These are phyloP conservation scores for Chrysomela aeneicollis DNA, from an alignment of 2,888 invertebrate species.

Conservation along the genomic window DNA sequence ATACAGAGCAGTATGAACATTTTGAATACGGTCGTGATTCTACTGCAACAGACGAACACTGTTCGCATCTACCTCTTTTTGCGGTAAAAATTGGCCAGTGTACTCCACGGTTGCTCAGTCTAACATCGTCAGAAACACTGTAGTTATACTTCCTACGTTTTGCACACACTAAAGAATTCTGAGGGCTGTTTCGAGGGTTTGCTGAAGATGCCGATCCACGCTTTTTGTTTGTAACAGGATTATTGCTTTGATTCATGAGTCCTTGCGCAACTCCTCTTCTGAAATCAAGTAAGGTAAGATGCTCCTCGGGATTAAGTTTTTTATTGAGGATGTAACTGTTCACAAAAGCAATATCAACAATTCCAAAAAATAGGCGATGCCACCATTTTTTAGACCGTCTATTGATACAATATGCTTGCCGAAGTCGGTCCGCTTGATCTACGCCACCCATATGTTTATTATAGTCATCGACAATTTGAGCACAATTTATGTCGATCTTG, in stretches of 20 bases:
- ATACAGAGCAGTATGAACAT: slow-evolving; percentile 22
- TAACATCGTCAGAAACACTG: slow-evolving; percentile 26
- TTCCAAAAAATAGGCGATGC: slow-evolving; percentile 27
- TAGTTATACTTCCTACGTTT: slow-evolving; percentile 25
- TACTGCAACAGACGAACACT: slow-evolving; percentile 24
- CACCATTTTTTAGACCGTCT: slow-evolving; percentile 14
- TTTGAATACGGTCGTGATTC: slow-evolving; percentile 25
- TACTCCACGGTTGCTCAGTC: slow-evolving; percentile 20
- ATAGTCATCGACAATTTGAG: slow-evolving; percentile 28
- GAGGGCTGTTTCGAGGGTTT: slow-evolving; percentile 20
- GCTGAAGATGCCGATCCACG: slow-evolving; percentile 19
- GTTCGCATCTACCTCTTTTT: slow-evolving; percentile 26
- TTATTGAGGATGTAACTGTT: slow-evolving; percentile 30
- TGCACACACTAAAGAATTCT: slow-evolving; percentile 20
- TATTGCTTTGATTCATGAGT: slow-evolving; percentile 27
- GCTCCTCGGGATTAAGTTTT: slow-evolving; percentile 26
- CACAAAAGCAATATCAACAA: slow-evolving; percentile 30
- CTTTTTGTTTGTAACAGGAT: slow-evolving; percentile 22
- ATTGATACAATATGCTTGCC: slow-evolving; percentile 14
- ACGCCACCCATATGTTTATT: slow-evolving; percentile 25
- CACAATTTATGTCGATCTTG: slow-evolving; percentile 24
- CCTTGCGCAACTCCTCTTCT: slow-evolving; percentile 29
- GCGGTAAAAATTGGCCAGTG: slow-evolving; percentile 22
- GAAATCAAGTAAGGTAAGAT: slow-evolving; percentile 26
- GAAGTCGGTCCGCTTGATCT: slow-evolving; percentile 23